These are phyloP conservation scores for Ostrea edulis DNA, from an alignment of 1,140 invertebrate species.

Conservation along the genomic window DNA sequence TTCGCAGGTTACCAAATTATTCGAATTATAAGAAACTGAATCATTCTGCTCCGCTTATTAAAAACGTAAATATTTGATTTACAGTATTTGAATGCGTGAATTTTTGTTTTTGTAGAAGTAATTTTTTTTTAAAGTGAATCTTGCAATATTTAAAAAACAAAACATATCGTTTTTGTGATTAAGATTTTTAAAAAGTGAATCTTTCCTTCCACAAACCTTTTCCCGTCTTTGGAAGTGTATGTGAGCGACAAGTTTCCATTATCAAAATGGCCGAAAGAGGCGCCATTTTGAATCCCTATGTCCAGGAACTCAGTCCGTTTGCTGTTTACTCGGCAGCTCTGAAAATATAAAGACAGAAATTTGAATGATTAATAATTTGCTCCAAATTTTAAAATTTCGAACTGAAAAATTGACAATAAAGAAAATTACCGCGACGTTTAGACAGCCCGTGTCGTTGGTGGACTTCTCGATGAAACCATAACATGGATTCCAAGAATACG, in stretches of 20 bases:
- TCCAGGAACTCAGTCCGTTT: neutral
- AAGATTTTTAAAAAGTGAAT: no score
- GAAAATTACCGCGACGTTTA: slow-evolving; percentile 35
- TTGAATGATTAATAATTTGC: neutral
- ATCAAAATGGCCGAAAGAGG: slow-evolving; percentile 41
- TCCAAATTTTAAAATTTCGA: neutral
- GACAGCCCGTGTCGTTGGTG: slow-evolving; percentile 9
- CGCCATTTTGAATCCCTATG: slow-evolving; percentile 35
- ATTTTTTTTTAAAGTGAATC: no score
- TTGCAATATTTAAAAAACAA: no score
- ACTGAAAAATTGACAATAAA: neutral
- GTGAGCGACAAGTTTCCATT: slow-evolving; percentile 44
- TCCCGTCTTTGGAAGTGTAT: slow-evolving; percentile 38
- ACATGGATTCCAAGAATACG: slow-evolving; percentile 41
- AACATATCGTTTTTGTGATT: no score
- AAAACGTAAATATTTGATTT: no score
- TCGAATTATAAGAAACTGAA: no score
- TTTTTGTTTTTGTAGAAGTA: no score
- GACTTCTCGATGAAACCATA: slow-evolving; percentile 38
- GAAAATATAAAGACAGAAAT: neutral
- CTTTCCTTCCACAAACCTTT: neutral
- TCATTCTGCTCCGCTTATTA: no score
- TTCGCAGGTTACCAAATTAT: no score
- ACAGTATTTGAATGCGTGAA: no score
- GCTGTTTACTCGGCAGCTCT: neutral